Evolutionary conservation across 2,888 invertebrate species (phyloP).

Genomic region (Chalcosyrphus nemorum): DNA sequence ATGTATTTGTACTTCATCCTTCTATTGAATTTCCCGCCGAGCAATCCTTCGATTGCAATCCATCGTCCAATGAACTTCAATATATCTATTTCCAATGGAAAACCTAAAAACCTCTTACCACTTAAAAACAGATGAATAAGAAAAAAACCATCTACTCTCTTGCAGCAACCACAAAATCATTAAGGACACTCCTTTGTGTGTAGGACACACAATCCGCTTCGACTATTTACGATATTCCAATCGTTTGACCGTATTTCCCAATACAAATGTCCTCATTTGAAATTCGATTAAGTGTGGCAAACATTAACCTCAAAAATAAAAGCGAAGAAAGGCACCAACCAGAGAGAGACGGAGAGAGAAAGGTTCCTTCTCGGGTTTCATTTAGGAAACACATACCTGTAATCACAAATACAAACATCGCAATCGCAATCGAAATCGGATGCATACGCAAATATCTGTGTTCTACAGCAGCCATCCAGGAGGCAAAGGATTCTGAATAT

Average conservation of each 20-base stretch:
- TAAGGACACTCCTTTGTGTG: conserved; percentile 34
- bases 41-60: conserved; percentile 5
- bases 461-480: too few relatives aligned
- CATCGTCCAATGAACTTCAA: conserved; percentile 32
- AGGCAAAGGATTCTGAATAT: conserved; percentile 28
- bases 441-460: conserved; percentile 61
- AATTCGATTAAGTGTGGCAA: conserved; percentile 72
- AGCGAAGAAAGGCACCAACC: conserved; percentile 6
- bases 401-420: conserved; percentile 57
- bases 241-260: conserved; percentile 57
- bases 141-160: conserved; percentile 1
- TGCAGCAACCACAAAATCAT: conserved; percentile 44
- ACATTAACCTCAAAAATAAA: conserved; percentile 69
- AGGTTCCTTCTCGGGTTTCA: conserved; percentile 32
- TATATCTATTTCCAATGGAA: conserved; percentile 25
- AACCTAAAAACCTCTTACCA: conserved; percentile 28
- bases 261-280: conserved; percentile 69
- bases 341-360: neutral
- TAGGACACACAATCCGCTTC: conserved; percentile 53
- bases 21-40: conserved; percentile 4
- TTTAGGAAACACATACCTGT: conserved; percentile 63
- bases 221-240: conserved; percentile 59
- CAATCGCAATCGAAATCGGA: conserved; percentile 38
- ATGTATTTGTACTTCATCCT: conserved; percentile 12
- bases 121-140: neutral